phyloP scores from a whole-genome alignment of 2,113 vertebrate species.

The Labrus mixtus region DNA sequence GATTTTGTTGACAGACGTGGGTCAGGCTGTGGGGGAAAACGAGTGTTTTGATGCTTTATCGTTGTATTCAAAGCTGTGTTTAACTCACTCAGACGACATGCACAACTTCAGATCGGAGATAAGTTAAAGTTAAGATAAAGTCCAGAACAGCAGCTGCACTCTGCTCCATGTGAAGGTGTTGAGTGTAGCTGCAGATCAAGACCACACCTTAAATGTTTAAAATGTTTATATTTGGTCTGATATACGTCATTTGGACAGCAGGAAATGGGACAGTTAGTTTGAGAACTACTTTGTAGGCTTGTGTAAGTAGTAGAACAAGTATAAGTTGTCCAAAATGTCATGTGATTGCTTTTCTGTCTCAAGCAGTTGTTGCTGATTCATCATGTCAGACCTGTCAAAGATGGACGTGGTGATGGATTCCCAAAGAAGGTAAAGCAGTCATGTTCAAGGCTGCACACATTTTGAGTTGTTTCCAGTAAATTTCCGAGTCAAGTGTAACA shows the following conservation, averaged over 20 bases:
- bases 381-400: slow-evolving; percentile 47
- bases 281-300: not conserved
- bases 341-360: not conserved
- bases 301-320: too few relatives aligned
- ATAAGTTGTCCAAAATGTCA: not conserved
- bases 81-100: not conserved
- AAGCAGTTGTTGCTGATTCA: slow-evolving; percentile 14
- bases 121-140: too few relatives aligned
- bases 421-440: slow-evolving; percentile 59
- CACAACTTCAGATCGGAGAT: not conserved
- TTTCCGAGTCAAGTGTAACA: not conserved
- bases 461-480: not conserved
- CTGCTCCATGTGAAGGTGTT: too few relatives aligned
- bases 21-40: not conserved
- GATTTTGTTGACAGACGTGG: too few relatives aligned
- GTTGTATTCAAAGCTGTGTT: not conserved
- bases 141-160: not conserved
- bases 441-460: not conserved
- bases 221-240: not conserved
- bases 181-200: not conserved
- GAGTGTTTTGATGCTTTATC: too few relatives aligned
- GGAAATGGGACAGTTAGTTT: not conserved
- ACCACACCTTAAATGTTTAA: not conserved
- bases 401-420: slow-evolving; percentile 67
- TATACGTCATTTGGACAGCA: not conserved